A percentile compares a stretch with the other conserved stretches of the same genome.
Evolutionary conservation across 2,797 vertebrate species (phyloP).

Genomic region (Orestias chungarensis): DNA sequence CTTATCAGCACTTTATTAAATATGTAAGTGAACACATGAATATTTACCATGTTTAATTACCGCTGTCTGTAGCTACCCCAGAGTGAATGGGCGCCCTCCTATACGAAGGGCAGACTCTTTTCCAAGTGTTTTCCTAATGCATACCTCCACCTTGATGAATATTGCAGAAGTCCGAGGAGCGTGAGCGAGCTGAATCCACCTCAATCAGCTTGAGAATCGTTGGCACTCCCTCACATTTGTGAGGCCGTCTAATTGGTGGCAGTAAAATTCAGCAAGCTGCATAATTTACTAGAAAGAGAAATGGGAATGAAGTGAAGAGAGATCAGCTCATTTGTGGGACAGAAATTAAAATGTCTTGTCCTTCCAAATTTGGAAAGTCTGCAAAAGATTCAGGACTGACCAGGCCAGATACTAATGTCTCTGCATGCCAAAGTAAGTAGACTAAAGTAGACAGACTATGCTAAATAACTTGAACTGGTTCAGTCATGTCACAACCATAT

Average conservation of each 20-base stretch:
- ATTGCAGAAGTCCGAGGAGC: constrained; percentile 67
- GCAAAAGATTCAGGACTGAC: constrained; percentile 37
- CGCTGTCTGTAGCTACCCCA: constrained; percentile 52
- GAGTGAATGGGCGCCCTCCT: constrained; percentile 26
- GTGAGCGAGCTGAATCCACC: constrained; percentile 61
- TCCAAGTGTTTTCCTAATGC: constrained; percentile 40
- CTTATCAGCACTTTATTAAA: constrained; percentile 77
- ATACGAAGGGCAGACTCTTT: constrained; percentile 59
- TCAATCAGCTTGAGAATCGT: constrained; percentile 72
- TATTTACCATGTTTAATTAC: constrained; percentile 80
- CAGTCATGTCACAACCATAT: neutral
- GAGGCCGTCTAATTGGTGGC: constrained; percentile 66
- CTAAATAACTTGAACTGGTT: neutral
- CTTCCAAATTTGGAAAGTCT: constrained; percentile 47
- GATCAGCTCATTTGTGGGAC: constrained; percentile 54
- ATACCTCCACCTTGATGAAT: constrained; percentile 76
- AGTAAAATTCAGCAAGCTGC: constrained; percentile 64
- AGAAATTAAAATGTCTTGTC: constrained; percentile 46
- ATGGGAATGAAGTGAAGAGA: constrained; percentile 9
- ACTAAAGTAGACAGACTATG: constrained; percentile 7
- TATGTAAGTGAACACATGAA: constrained; percentile 79
- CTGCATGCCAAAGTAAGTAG: constrained; percentile 34
- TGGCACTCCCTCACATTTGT: constrained; percentile 69
- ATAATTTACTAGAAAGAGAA: constrained; percentile 62
- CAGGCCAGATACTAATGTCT: constrained; percentile 46